These are phyloP conservation scores for Athene noctua DNA, from an alignment of 2,113 vertebrate genomes.

Conservation along the genomic window DNA sequence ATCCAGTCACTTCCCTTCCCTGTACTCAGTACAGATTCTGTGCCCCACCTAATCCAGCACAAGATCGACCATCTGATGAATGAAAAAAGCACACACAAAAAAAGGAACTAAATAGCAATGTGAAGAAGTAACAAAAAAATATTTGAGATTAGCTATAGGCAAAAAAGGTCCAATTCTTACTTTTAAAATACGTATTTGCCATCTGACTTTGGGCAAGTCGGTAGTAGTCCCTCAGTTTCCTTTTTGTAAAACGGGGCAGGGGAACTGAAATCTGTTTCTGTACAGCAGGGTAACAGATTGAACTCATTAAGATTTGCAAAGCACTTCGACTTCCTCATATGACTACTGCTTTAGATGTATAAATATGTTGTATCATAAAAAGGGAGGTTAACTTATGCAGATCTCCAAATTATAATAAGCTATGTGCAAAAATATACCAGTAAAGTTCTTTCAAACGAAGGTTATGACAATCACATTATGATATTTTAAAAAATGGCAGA, in stretches of 20 bases:
- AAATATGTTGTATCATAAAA: conserved; percentile 33
- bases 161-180: not conserved
- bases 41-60: not conserved
- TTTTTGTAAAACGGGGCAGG: not conserved
- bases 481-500: conserved; percentile 23
- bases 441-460: not conserved
- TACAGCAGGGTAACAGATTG: not conserved
- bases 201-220: not conserved
- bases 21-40: not conserved
- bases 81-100: not conserved
- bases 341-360: not conserved
- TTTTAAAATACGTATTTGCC: not conserved
- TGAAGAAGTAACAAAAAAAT: not conserved
- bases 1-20: not conserved
- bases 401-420: conserved; percentile 1
- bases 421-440: conserved; percentile 16
- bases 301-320: conserved; percentile 5
- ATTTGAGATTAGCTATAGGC: not conserved
- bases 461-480: not conserved
- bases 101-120: not conserved
- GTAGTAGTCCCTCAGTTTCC: not conserved
- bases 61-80: not conserved
- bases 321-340: not conserved
- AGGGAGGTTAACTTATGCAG: not conserved
- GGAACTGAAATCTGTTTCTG: not conserved